phyloP scores from a whole-genome alignment of 2,888 invertebrate species.

The Ormia ochracea region DNA sequence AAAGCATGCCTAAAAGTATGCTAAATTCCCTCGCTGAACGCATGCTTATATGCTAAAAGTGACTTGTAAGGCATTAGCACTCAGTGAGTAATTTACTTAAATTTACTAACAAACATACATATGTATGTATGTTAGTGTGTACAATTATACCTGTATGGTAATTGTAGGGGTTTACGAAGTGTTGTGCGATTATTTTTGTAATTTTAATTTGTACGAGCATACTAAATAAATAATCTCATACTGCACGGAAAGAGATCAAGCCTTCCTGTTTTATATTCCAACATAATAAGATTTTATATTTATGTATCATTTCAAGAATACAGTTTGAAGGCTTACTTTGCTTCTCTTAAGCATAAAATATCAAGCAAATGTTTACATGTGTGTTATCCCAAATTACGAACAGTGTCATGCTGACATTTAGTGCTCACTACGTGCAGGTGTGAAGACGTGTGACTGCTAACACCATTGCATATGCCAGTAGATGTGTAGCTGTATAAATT shows the following conservation, averaged over 20 bases:
- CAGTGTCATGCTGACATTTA: not conserved
- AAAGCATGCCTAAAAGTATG: no score
- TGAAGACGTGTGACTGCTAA: no score
- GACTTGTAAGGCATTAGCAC: no score
- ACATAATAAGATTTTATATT: conserved; percentile 16
- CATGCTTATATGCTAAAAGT: no score
- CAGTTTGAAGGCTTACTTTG: not conserved
- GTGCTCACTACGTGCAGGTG: not conserved
- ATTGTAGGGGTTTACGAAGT: conserved; percentile 67
- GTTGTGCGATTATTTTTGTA: conserved; percentile 61
- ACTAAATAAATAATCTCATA: conserved; percentile 8
- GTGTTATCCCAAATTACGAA: not conserved
- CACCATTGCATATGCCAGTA: no score
- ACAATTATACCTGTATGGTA: conserved; percentile 49
- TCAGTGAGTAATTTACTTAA: no score
- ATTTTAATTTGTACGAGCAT: conserved; percentile 47
- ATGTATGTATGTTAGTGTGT: conserved; percentile 24
- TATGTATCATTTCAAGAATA: not conserved
- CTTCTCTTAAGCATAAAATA: conserved; percentile 44
- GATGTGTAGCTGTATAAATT: conserved; percentile 18
- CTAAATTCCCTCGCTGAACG: no score
- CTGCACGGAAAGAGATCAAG: not conserved
- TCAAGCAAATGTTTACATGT: conserved; percentile 40
- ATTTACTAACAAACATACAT: no score
- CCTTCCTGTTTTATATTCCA: not conserved